phyloP scores from a whole-genome alignment of 2,113 vertebrate genomes.

The cat (Felis catus) region DNA sequence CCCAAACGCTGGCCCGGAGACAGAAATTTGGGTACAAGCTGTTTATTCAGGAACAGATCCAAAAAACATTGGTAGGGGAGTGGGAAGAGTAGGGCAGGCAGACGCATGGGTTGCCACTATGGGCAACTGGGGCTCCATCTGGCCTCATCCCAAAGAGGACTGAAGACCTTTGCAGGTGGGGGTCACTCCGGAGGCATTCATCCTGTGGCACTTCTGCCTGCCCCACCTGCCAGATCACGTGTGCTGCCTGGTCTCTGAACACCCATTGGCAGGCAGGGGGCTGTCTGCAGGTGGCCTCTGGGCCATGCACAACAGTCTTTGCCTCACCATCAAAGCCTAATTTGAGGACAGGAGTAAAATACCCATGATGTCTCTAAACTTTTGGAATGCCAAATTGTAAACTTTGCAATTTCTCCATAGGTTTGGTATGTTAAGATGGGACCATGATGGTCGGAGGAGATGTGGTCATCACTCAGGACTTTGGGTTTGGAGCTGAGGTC shows the following conservation, averaged over 20 bases:
- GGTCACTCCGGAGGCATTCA: neutral
- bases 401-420: neutral
- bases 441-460: neutral
- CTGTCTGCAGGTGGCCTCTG: neutral
- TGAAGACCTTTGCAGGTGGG: neutral
- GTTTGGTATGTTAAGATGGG: neutral
- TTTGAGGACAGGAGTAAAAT: neutral
- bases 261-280: neutral
- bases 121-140: neutral
- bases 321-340: neutral
- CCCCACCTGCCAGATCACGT: no score
- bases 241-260: neutral
- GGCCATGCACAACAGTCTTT: neutral
- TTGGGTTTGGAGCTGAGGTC: neutral
- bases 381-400: neutral
- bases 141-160: no score
- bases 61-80: neutral
- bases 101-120: no score
- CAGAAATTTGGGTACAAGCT: neutral
- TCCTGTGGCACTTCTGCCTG: neutral
- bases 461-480: neutral
- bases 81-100: neutral
- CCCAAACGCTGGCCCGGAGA: neutral
- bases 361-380: neutral
- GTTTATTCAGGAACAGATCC: neutral